phyloP scores from a whole-genome alignment of 2,113 vertebrate species.

The Oreochromis spilurus region DNA sequence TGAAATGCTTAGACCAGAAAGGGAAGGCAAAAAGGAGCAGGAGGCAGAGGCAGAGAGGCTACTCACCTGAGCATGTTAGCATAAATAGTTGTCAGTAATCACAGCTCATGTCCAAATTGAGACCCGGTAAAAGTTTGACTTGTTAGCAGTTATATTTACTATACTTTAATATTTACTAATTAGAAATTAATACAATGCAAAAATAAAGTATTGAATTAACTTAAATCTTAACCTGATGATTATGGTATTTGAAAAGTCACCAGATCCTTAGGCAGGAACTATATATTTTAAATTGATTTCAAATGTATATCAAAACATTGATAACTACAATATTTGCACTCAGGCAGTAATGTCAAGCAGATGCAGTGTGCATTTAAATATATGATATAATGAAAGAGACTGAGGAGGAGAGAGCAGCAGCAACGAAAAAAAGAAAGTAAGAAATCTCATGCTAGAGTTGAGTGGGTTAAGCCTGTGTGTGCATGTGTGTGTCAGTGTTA shows the following conservation, averaged over 20 bases:
- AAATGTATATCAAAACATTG: background rate
- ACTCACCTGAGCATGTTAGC: background rate
- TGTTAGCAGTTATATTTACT: background rate
- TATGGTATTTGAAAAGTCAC: background rate
- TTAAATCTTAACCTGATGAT: background rate
- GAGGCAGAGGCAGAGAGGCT: background rate
- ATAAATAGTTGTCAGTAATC: background rate
- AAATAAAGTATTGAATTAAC: background rate
- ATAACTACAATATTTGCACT: background rate
- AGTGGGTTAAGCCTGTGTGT: slow-evolving; percentile 25
- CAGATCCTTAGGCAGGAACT: background rate
- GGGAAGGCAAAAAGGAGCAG: background rate
- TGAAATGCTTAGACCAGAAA: background rate
- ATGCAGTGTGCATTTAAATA: background rate
- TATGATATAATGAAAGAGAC: background rate
- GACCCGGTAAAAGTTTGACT: background rate
- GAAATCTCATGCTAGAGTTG: background rate
- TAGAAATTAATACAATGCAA: background rate
- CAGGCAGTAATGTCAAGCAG: background rate
- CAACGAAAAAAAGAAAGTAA: background rate
- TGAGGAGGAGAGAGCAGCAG: background rate
- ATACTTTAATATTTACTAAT: background rate
- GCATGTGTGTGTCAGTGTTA: slow-evolving; percentile 13
- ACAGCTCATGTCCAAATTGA: background rate
- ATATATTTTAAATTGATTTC: background rate